Base-by-base conservation (phyloP, 2,797 vertebrate species). In the Hydrophis major region DNA sequence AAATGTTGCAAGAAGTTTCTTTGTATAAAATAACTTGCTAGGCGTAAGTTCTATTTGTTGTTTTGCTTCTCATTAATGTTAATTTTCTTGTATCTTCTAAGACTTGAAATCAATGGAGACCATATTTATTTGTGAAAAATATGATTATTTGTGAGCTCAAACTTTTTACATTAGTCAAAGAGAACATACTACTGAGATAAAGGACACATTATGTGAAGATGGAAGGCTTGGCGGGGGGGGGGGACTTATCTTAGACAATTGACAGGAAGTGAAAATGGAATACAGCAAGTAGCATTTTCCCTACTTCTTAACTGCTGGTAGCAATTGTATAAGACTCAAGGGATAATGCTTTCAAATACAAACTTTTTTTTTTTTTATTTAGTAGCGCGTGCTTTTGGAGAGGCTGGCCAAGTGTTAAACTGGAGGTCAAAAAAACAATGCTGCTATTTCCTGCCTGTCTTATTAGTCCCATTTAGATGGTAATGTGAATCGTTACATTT, bases 51-150 rank as follows among this genome's bases (percentile, higher is more conserved):
- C 2, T 88, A 74, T 47, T 88, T 27, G 4, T 88, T 57, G 10
- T 27, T 92, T 16, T 22, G 11, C 66, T 74, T 56, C 32, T 92
- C 60, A 27, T 63, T 56, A 55, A 63, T 87, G 25, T 74, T 69
- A 61, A 8, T 87, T 88, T 37, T 8, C 20, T 18, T 25, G 56
- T 42, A 57, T 27, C 22, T 88, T 74, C n/a, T 69, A 57, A 37
- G 2, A 2, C 7, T 42, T 88, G 32, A 92, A 74, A 91, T n/a
- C 47, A 91, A 90, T 37, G 89, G 56, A 89, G 66, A 60, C 32
- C 37, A 27, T 89, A 83, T 89, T 92, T 89, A 47, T 89, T 83
- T 59, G 3, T 89, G 27, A 89, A 89, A 92, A 89, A 13, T 61
- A 87, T 61, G 7, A 59, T 92, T 89, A 59, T 88, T 88, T 89